phyloP scores from a whole-genome alignment of 2,797 vertebrate species.

The Odontamblyopus rebecca region DNA sequence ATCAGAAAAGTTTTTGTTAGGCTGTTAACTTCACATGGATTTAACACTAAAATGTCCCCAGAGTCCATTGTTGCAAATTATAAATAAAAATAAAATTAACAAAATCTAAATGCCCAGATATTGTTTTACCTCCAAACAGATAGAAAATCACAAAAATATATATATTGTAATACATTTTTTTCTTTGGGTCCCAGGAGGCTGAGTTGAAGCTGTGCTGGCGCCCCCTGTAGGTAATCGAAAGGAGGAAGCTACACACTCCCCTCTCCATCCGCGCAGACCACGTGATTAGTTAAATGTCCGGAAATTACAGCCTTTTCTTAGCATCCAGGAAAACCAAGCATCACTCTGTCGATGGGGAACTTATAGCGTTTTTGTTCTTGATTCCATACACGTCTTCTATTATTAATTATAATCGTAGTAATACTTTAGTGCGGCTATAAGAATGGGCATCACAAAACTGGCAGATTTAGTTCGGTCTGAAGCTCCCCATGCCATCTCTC shows the following conservation, averaged over 20 bases:
- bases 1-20: no score
- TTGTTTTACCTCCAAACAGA: no score
- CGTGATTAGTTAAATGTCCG: background rate
- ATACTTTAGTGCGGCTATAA: background rate
- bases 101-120: no score
- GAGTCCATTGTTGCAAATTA: no score
- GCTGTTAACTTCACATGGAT: no score
- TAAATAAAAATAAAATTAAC: no score
- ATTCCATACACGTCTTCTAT: background rate
- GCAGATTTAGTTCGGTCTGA: slow-evolving; percentile 71
- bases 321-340: background rate
- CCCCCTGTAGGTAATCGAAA: background rate
- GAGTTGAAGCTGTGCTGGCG: background rate
- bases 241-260: background rate
- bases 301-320: no score
- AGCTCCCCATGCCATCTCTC: slow-evolving; percentile 59
- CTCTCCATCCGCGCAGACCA: background rate
- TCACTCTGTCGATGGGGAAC: fast-evolving
- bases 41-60: no score
- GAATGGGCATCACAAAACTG: slow-evolving; percentile 80
- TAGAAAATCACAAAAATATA: no score
- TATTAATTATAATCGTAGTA: no score
- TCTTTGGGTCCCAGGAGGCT: no score
- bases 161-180: no score
- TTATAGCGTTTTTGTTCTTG: background rate